These are phyloP conservation scores for Strigamia maritima DNA, from an alignment of 2,888 invertebrate genomes.

Conservation along the genomic window DNA sequence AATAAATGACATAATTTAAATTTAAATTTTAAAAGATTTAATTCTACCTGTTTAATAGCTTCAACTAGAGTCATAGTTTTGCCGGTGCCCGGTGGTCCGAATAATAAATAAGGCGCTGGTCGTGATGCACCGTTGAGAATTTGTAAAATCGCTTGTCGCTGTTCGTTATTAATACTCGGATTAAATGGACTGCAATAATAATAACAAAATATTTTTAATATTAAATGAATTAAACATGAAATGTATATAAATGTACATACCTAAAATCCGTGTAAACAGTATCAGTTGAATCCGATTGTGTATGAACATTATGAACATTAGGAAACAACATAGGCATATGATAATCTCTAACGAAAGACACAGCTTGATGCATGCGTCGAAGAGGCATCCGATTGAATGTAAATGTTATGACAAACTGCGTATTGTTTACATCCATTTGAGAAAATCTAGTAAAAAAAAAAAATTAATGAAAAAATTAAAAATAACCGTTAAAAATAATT, in stretches of 20 bases:
- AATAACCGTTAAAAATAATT: no score
- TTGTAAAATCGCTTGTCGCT: conserved; percentile 74
- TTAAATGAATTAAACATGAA: neutral
- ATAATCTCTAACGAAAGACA: neutral
- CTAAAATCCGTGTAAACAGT: no score
- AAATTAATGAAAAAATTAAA: no score
- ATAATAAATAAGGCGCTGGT: conserved; percentile 75
- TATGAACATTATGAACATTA: neutral
- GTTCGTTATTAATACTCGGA: conserved; percentile 72
- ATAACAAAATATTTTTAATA: no score
- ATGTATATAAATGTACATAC: no score
- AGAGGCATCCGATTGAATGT: neutral
- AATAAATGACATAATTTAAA: no score
- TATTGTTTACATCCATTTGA: neutral
- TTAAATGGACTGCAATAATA: conserved; percentile 43
- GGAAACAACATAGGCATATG: neutral
- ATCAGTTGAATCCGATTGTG: neutral
- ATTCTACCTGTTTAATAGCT: conserved; percentile 75
- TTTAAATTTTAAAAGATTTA: no score
- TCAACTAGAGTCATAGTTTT: conserved; percentile 84
- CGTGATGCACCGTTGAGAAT: conserved; percentile 73
- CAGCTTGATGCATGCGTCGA: neutral
- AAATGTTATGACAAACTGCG: neutral
- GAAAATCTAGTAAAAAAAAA: neutral
- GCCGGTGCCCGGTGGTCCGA: conserved; percentile 85